Evolutionary conservation across 2,113 vertebrate genomes (phyloP), one percentile per base, ranked within the genome.

Genomic region (Cynoglossus semilaevis): DNA sequence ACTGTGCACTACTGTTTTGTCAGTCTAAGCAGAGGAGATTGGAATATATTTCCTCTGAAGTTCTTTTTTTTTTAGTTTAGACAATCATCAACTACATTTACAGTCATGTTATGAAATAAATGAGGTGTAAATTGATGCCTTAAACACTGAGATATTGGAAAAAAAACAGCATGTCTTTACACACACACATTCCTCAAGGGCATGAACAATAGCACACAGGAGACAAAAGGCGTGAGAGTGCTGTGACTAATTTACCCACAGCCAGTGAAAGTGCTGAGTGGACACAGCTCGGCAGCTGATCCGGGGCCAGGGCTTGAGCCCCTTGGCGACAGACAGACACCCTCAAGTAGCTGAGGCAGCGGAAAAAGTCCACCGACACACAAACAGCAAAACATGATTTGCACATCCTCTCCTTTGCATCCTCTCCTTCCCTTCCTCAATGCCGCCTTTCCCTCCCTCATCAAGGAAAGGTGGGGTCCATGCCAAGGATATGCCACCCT

Each of bases 291-390:
- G 49, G 77, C 79, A 70, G 80, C 65, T 79, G 71, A 79, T 79
- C 58, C 48, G 73, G 66, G 78, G 86, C 85, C 77, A 76, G 68
- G 80, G 80, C 78, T 75, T 72, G 70, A 77, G 83, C 84, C 81
- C 84, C 76, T 83, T 18, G 79, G 82, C 80, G 76, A 86, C 84
- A 85, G 68, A 70, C 79, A 61, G 69, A 77, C 76, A 80, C 80
- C 48, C 65, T 60, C 70, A 67, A 89, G 83, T 86, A 87, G 88
- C 89, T 90, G 89, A 91, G 75, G 79, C 73, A 77, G 87, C 85
- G 45, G 34, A 62, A 77, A 88, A 77, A 81, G 61, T 76, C 56
- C 10, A 49, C 60, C 59, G 22, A 1, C 69, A 71, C 66, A 78
- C 70, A 63, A 70, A 76, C 68, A 49, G 55, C 12, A 15, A 53